Conservation (phyloP, 2,797 vertebrate genomes). For the Danio jaintianensis region DNA sequence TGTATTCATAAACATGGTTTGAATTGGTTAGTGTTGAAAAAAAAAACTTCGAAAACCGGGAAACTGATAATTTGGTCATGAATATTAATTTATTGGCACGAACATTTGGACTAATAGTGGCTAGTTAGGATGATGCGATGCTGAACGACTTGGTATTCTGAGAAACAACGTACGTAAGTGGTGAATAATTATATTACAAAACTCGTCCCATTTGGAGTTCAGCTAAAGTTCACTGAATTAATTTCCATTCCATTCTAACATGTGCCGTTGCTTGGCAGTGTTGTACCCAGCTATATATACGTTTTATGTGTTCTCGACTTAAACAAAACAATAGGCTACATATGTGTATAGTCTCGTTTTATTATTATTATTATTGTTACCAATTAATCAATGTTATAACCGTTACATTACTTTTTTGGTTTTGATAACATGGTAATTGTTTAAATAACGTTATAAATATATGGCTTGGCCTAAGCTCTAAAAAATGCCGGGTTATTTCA, state of each 20-base stretch:
- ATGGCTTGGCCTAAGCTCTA: too few species aligned
- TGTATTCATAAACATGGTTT: constrained; percentile 7
- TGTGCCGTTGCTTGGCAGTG: constrained; percentile 63
- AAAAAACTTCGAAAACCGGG: constrained; percentile 11
- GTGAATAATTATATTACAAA: constrained; percentile 72
- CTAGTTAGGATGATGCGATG: constrained; percentile 38
- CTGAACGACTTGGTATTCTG: constrained; percentile 49
- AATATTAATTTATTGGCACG: constrained; percentile 60
- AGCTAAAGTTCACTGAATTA: constrained; percentile 75
- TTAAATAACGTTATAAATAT: too few species aligned
- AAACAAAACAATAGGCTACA: background rate
- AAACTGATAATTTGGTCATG: constrained; percentile 62
- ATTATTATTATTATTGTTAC: background rate
- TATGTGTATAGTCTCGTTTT: background rate
- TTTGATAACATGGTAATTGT: too few species aligned
- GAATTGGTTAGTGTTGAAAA: background rate
- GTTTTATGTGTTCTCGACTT: constrained; percentile 46
- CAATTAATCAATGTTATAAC: background rate
- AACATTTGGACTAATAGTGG: constrained; percentile 50
- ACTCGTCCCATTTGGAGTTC: constrained; percentile 72
- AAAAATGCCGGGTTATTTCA: too few species aligned
- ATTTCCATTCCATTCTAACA: constrained; percentile 67
- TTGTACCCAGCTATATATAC: constrained; percentile 52
- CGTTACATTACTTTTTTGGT: too few species aligned
- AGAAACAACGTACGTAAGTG: constrained; percentile 65